Conservation (phyloP, 2,113 vertebrate genomes). For the Hippolais icterina region DNA sequence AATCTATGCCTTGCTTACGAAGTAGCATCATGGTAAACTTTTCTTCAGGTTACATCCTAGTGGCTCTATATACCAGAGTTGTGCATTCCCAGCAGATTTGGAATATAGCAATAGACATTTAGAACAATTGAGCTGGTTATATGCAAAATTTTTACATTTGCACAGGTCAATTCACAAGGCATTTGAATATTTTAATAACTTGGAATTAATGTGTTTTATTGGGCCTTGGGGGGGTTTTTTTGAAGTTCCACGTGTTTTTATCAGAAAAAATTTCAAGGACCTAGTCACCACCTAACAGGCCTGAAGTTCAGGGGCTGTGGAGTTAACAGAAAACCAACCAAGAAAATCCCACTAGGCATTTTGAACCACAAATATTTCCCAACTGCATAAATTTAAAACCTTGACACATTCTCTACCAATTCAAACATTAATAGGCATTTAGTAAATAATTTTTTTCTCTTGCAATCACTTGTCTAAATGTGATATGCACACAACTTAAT, state of each 20-base stretch:
- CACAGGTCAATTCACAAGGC: neutral
- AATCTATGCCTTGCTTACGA: neutral
- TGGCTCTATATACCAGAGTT: neutral
- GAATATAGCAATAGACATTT: neutral
- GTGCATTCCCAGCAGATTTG: neutral
- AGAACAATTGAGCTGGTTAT: neutral
- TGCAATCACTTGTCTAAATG: neutral
- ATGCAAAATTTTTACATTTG: neutral
- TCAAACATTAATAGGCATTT: neutral
- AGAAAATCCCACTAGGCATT: neutral
- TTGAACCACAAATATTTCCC: neutral
- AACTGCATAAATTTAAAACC: neutral
- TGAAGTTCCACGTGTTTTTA: neutral
- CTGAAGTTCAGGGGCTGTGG: neutral
- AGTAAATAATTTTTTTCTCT: neutral
- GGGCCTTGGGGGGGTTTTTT: neutral
- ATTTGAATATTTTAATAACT: neutral
- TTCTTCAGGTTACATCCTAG: neutral
- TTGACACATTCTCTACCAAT: neutral
- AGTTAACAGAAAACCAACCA: neutral
- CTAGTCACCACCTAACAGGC: neutral
- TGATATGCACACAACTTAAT: neutral
- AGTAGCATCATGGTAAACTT: neutral
- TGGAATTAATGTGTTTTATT: neutral
- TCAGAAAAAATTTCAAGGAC: neutral